phyloP scores from a whole-genome alignment of 2,113 vertebrate genomes.

The Microtus oregoni region DNA sequence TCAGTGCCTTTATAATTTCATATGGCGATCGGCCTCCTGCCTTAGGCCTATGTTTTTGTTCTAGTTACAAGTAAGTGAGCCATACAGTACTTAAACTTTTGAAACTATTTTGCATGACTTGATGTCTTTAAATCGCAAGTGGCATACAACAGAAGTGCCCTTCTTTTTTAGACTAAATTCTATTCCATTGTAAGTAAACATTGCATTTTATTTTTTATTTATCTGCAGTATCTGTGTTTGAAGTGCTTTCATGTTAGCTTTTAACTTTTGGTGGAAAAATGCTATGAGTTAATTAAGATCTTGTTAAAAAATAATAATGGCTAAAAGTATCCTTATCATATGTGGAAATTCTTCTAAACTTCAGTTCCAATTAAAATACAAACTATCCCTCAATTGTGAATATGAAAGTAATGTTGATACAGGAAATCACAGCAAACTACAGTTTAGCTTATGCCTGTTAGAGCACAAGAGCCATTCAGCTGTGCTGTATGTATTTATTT shows the following conservation, averaged over 20 bases:
- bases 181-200: not conserved
- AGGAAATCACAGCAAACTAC: not conserved
- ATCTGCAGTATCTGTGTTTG: not conserved
- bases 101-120: not conserved
- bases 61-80: not conserved
- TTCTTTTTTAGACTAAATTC: not conserved
- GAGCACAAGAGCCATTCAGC: not conserved
- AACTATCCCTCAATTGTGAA: not conserved
- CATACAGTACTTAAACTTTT: not conserved
- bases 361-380: not conserved
- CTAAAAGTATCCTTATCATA: not conserved
- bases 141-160: not conserved
- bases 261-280: slow-evolving; percentile 38
- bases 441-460: not conserved
- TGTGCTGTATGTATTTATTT: not conserved
- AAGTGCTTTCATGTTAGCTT: not conserved
- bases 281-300: not conserved
- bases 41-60: not conserved
- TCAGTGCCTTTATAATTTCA: not conserved
- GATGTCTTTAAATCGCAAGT: not conserved
- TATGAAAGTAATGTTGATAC: not conserved
- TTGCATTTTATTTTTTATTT: not conserved
- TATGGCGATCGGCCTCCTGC: not conserved
- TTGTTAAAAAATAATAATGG: not conserved
- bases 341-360: not conserved